Base-by-base conservation (phyloP, 1,140 invertebrate genomes). In the Cardiocondyla obscurior region DNA sequence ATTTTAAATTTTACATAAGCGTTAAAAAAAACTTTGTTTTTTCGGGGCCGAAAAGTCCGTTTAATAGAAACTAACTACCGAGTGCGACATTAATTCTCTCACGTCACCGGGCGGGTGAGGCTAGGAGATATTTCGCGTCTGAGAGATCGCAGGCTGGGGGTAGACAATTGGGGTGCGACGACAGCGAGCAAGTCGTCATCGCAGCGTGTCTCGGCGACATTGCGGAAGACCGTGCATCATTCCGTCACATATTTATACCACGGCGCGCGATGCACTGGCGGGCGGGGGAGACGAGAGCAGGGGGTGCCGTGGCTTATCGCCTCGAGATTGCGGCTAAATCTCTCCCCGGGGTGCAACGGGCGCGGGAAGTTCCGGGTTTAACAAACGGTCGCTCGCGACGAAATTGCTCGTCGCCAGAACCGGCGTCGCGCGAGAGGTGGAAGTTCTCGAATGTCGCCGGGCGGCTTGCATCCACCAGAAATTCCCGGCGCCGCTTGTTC, bases 291-390 rank as follows among this genome's bases (percentile, higher is more conserved):
- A 10, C 3, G 44, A 19, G 33, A 19, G 36, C n/a, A 30, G 44
- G 19, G 14, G 12, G 33, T 7, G n/a, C 7, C 19, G 74, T 53
- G 70, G 67, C 70, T 86, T 85, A 85, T 85, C 77, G 70, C 33
- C 36, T 33, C 51, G 58, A 83, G 22, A 87, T 87, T 77, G 33
- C 62, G 49, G 82, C 36, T 83, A 79, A 87, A 84, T 87, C 81
- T 79, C 74, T 22, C 36, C 42, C 44, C 49, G 25, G 81, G 30
- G 67, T 73, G 55, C 65, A 33, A 28, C 39, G 51, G 25, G 46
- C 22, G 62, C 22, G 42, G 36, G 22, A 64, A 67, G 81, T 82
- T 74, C 51, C 33, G 46, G 69, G 28, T 53, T 85, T 33, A 85
- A 64, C 49, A 69, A 72, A 86, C 55, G 85, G 16, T 44, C 19